Evolutionary conservation across 2,113 vertebrate genomes (phyloP).

Genomic region (Channa maculata): DNA sequence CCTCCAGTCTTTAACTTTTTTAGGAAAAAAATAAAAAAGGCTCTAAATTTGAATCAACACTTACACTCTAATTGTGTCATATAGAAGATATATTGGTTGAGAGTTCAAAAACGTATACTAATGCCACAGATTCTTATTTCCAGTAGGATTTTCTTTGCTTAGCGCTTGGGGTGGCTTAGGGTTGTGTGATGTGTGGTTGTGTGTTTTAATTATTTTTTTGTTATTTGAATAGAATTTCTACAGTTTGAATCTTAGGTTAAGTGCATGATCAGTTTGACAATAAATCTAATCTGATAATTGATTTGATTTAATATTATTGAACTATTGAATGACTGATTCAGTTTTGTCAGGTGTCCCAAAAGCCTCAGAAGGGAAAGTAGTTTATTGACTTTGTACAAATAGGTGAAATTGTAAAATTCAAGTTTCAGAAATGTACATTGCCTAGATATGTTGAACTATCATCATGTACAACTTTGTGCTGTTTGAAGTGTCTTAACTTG

Average conservation of each 20-base stretch:
- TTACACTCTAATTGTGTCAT: neutral
- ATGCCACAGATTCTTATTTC: slow-evolving; percentile 19
- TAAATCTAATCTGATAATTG: slow-evolving; percentile 43
- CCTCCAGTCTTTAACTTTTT: too few species aligned
- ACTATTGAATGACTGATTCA: slow-evolving; percentile 63
- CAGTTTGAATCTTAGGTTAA: slow-evolving; percentile 62
- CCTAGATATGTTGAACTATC: too few species aligned
- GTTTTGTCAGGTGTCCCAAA: slow-evolving; percentile 63
- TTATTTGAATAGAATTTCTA: neutral
- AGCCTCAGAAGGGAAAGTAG: slow-evolving; percentile 69
- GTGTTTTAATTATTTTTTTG: slow-evolving; percentile 30
- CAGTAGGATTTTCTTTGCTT: slow-evolving; percentile 27
- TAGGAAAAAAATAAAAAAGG: too few species aligned
- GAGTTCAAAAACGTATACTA: too few species aligned
- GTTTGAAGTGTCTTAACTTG: neutral
- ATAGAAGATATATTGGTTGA: too few species aligned
- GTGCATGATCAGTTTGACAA: slow-evolving; percentile 77
- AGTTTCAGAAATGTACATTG: too few species aligned
- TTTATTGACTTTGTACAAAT: slow-evolving; percentile 20
- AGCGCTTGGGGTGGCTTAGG: slow-evolving; percentile 34
- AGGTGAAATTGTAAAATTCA: too few species aligned
- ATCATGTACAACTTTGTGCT: neutral
- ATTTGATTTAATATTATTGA: slow-evolving; percentile 54
- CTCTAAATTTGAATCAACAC: neutral
- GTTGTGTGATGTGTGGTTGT: slow-evolving; percentile 68